A percentile compares a stretch with the other conserved stretches of the same genome.
phyloP scores from a whole-genome alignment of 2,888 invertebrate genomes.

The Ptycholaimellus sp. region DNA sequence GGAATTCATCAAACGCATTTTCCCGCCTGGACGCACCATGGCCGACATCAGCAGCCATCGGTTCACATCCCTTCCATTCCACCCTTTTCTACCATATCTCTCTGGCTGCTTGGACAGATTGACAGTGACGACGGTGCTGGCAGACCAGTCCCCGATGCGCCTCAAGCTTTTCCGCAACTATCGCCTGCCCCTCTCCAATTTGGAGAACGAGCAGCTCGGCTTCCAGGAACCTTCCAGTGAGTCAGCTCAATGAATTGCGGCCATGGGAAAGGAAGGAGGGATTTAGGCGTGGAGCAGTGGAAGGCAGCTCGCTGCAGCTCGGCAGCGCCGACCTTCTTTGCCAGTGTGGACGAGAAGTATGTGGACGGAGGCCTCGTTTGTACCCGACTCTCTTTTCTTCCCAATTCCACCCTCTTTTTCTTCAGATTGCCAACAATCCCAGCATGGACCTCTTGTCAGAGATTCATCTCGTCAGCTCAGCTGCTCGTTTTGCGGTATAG shows the following conservation, averaged over 20 bases:
- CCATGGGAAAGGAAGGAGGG: too few relatives aligned
- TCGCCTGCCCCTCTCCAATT: conserved; percentile 24
- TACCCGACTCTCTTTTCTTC: too few relatives aligned
- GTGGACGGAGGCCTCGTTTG: conserved; percentile 75
- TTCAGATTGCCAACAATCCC: conserved; percentile 89
- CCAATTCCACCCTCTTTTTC: too few relatives aligned
- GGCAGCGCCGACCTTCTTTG: conserved; percentile 80
- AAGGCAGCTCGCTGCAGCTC: conserved; percentile 70
- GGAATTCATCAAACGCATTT: neutral
- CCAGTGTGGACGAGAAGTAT: conserved; percentile 18
- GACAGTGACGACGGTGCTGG: conserved; percentile 60
- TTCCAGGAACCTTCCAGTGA: conserved; percentile 4
- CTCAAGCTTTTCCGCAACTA: conserved; percentile 79
- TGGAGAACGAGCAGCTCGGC: conserved; percentile 3
- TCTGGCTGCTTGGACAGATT: conserved; percentile 14
- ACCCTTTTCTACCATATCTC: neutral
- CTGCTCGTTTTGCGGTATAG: neutral
- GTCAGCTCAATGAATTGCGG: too few relatives aligned
- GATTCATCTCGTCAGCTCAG: conserved; percentile 51
- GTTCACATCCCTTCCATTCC: neutral
- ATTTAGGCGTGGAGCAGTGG: conserved; percentile 57
- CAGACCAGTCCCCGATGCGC: conserved; percentile 68
- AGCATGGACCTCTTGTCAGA: conserved; percentile 76
- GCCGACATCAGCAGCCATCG: neutral
- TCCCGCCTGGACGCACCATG: neutral